phyloP scores from a whole-genome alignment of 2,888 invertebrate species.

The Agrochola lychnidis region DNA sequence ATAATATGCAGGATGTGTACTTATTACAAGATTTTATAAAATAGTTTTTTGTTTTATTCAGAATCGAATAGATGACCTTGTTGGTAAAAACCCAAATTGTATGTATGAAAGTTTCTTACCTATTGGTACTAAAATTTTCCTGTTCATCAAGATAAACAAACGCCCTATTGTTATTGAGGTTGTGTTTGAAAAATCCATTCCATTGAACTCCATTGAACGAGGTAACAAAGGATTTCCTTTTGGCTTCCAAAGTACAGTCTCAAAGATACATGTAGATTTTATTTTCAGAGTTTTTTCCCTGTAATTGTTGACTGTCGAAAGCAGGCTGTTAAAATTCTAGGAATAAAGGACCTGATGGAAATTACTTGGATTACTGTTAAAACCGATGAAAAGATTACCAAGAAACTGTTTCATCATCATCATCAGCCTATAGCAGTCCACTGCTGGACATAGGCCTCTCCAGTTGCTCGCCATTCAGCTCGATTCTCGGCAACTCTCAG shows the following conservation, averaged over 20 bases:
- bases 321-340: neutral
- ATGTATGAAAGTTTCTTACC: neutral
- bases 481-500: too few species aligned
- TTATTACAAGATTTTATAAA: neutral
- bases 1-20: neutral
- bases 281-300: constrained; percentile 1
- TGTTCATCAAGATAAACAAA: neutral
- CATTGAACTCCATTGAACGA: constrained; percentile 10
- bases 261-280: neutral
- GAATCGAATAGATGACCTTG: neutral
- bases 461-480: too few species aligned
- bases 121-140: neutral
- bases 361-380: neutral
- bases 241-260: constrained; percentile 2
- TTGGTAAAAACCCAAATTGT: neutral
- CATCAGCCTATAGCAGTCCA: too few species aligned
- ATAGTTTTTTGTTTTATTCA: neutral
- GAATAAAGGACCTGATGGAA: neutral
- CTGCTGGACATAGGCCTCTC: too few species aligned
- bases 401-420: neutral
- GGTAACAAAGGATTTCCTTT: constrained; percentile 18
- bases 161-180: constrained; percentile 16
- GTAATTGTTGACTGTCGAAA: neutral
- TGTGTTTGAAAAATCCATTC: constrained; percentile 17
- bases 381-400: neutral